Base-by-base conservation (phyloP, 2,888 invertebrate genomes). In the Choreutis nemorana region DNA sequence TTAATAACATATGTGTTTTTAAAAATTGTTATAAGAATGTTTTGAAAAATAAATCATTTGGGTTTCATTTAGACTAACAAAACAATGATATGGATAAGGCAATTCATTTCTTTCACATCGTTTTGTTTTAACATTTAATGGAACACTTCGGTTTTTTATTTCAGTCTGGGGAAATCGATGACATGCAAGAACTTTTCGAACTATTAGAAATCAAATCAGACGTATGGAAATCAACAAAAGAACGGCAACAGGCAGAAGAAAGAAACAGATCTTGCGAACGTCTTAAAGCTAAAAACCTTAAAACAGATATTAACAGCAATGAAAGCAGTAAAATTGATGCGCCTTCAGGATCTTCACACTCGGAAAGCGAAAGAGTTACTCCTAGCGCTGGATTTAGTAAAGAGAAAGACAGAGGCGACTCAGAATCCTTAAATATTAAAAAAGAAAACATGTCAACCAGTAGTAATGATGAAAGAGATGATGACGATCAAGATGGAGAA, bases 171-270 rank as follows among this genome's bases (percentile, higher is more conserved):
- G 91, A 92, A 77, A 85, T 92, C 46, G 87, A 88, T 55, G 90
- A 89, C 52, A 83, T 92, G 77, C 87, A 90, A 71, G 91, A 91
- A 64, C 71, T 92, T 31, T 87, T 92, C 61, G 87, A 91, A 61
- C 73, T 92, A 45, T 68, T 92, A 49, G 91, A 91, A 80, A 92
- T 92, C 43, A 91, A 91, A 67, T 89, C 91, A 39, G 91, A 91
- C 50, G 85, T 87, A 50, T 87, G 87, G 87, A 79, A 78, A 67
- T 80, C 80, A 40, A 81, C 79, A 50, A 81, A 79, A 35, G 79
- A 81, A 57, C 61, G 79, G 41, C 75, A 72, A 40, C 70, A 73
- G 48, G 78, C 77, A 36, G 78, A 79, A 43, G 77, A 80, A 57
- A 49, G 77, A 31, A 75, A 71, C 41, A 58, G 78, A 55, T 77